A percentile compares a stretch with the other conserved stretches of the same genome.
Conservation (phyloP, 2,797 vertebrate species). For the Microtus agrestis region DNA sequence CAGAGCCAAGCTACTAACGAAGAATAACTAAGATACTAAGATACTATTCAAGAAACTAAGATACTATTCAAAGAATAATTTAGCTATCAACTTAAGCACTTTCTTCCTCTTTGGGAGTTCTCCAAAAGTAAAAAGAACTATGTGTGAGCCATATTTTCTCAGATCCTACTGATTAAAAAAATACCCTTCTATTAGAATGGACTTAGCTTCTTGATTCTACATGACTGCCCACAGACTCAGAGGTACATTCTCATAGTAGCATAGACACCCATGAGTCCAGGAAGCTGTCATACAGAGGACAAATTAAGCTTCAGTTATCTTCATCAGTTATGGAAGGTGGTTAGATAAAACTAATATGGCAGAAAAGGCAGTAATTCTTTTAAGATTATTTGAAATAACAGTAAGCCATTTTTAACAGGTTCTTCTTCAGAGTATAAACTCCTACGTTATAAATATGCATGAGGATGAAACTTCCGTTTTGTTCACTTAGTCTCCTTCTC, state of each 20-base stretch:
- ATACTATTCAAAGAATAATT: background rate
- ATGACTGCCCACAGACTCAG: background rate
- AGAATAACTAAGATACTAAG: no score
- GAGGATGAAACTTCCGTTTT: background rate
- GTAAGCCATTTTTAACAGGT: background rate
- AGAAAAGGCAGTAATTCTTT: background rate
- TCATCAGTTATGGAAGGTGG: background rate
- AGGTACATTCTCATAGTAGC: background rate
- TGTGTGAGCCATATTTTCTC: background rate
- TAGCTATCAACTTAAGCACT: background rate
- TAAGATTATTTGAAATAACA: conserved; percentile 1
- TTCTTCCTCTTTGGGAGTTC: background rate
- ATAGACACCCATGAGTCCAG: background rate
- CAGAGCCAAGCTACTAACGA: no score
- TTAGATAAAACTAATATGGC: background rate
- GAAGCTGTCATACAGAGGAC: background rate
- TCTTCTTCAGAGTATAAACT: background rate
- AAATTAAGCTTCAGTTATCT: background rate
- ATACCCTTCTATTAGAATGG: background rate
- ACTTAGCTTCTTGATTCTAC: background rate
- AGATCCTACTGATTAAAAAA: background rate
- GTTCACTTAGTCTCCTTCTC: background rate
- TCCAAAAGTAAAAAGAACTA: background rate
- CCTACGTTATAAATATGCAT: background rate
- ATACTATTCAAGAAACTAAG: background rate